Percentiles rank a stretch among this genome's conserved stretches.
Conservation (phyloP, 2,113 vertebrate species). For the Platysternon megacephalum region DNA sequence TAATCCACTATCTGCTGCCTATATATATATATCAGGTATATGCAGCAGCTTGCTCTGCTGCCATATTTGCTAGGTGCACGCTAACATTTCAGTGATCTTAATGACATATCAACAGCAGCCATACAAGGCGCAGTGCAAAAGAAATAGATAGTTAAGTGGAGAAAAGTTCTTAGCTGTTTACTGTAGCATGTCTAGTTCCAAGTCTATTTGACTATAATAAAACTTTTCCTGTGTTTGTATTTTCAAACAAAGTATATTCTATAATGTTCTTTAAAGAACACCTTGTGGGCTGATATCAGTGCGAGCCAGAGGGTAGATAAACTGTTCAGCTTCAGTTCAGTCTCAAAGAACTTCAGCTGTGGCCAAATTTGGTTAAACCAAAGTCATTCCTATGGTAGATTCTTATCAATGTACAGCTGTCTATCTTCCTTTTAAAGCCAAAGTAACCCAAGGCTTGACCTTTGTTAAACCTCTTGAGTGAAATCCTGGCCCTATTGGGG, state of each 20-base stretch:
- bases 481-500: neutral
- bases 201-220: neutral
- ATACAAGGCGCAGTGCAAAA: neutral
- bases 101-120: neutral
- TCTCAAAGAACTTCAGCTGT: constrained; percentile 18
- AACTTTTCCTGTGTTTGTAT: neutral
- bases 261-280: constrained; percentile 9
- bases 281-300: constrained; percentile 5
- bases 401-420: neutral
- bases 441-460: neutral
- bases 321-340: neutral
- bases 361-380: constrained; percentile 7
- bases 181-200: neutral
- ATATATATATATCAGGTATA: neutral
- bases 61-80: neutral
- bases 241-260: neutral
- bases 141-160: neutral
- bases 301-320: constrained; percentile 23
- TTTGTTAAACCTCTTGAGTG: neutral
- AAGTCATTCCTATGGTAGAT: neutral
- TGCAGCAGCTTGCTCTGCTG: constrained; percentile 22
- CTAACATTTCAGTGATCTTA: neutral
- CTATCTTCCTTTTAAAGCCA: neutral
- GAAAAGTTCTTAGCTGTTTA: neutral
- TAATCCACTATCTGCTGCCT: constrained; percentile 26